Base-by-base conservation (phyloP, 2,888 invertebrate species). In the Mechanitis messenoides region DNA sequence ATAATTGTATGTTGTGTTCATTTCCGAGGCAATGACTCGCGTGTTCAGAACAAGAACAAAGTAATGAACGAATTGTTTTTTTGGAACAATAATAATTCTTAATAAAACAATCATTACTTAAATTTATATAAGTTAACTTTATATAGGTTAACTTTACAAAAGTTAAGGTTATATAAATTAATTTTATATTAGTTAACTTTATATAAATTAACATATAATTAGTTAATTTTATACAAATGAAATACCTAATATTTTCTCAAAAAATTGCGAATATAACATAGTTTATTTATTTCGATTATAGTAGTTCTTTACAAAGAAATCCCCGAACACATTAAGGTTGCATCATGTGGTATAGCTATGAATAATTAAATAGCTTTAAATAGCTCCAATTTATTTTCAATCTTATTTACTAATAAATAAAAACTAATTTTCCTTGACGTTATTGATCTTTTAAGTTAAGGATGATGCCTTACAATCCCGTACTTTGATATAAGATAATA, bases 401-500 rank as follows among this genome's bases (percentile, higher is more conserved):
- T 72, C 83, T 65, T 87, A 84, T 76, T 63, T 59, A 63, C 61
- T 62, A 55, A 61, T 31, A 61, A 47, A 62, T 80, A 86, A 75
- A 79, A 72, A 67, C 75, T 67, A 65, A 76, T 83, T 85, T 81
- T 58, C 69, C 71, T 72, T 57, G 67, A 56, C 65, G 55, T 46
- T 55, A 58, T 55, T 59, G 60, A 67, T 61, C 63, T 59, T 65
- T 66, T 69, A 69, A 64, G 67, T 70, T 71, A 72, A 70, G 69
- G 61, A 65, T 68, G 74, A 76, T 76, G 79, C 74, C 79, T 78
- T 79, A 80, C 82, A 76, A 85, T 80, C 82, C 74, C 75, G 70
- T 81, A 61, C 80, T 81, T 84, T 85, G 80, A 85, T 83, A 79
- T 77, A 74, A 83, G 83, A 84, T 85, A 84, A 85, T 86, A 86